These are phyloP conservation scores for Oeneis ivallda DNA, from an alignment of 2,888 invertebrate genomes.

Conservation along the genomic window DNA sequence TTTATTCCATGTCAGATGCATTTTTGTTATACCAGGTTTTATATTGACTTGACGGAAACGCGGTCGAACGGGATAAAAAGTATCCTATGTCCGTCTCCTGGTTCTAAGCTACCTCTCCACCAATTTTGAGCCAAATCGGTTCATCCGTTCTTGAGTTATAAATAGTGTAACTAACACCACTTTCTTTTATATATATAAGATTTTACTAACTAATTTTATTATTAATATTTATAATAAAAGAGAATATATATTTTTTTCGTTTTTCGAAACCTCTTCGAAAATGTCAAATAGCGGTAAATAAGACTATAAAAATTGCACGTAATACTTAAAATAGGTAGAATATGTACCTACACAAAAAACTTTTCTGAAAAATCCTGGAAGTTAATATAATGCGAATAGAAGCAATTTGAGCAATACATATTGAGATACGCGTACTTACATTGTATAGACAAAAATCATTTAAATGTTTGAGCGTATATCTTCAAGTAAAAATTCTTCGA, in stretches of 20 bases:
- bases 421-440: slow-evolving; percentile 12
- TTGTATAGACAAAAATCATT: not conserved
- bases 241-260: slow-evolving; percentile 2
- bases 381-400: not conserved
- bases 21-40: too few relatives aligned
- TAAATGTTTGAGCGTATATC: not conserved
- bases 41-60: too few relatives aligned
- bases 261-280: slow-evolving; percentile 11
- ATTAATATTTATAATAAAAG: not conserved
- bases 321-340: slow-evolving; percentile 5
- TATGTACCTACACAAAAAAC: not conserved
- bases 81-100: too few relatives aligned
- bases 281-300: not conserved
- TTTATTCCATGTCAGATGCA: too few relatives aligned
- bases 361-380: slow-evolving; percentile 7
- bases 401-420: slow-evolving; percentile 35
- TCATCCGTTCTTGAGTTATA: too few relatives aligned
- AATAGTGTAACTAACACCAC: too few relatives aligned
- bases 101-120: too few relatives aligned
- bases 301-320: slow-evolving; percentile 16
- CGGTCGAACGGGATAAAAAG: too few relatives aligned
- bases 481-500: not conserved
- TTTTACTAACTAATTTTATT: not conserved
- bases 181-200: too few relatives aligned
- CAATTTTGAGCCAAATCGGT: too few relatives aligned